Base-by-base conservation (phyloP, 2,797 vertebrate species). In the Pseudomugil tenellus region DNA sequence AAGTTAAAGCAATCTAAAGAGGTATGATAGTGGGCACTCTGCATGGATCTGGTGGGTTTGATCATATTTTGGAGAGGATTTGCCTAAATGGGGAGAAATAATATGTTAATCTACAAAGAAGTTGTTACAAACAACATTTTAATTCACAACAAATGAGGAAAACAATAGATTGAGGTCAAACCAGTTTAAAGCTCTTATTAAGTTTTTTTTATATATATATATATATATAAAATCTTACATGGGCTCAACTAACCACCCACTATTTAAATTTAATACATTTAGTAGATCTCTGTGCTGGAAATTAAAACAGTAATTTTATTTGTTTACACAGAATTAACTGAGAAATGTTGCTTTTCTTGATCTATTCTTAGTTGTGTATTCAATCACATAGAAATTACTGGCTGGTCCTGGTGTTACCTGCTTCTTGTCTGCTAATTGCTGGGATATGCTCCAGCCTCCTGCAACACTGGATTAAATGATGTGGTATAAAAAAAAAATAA, bases 51-150 rank as follows among this genome's bases (percentile, higher is more conserved):
- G 32, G 59, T 25, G 63, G 16, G 53, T 76, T 84, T 70, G 48
- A 52, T 89, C 67, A 68, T 77, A 87, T 89, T 90, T 67, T 91
- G 17, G 55, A 79, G 79, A 43, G 80, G 87, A 92, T 91, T 88
- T 89, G 41, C 57, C 0, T 11, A 61, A 77, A 81, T 64, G 48
- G 67, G 59, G 66, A 48, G 63, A 66, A 80, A 79, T 70, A 91
- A 83, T 74, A 75, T 83, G 84, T 84, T 78, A 63, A 74, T 65
- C 75, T 61, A 60, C 73, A 74, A 77, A 77, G 55, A 76, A 61
- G 46, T 75, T 77, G 65, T 57, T 54, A 72, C 74, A 83, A 91
- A 85, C 85, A 89, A 84, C 84, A 70, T 57, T 63, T 26, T 83
- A 86, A 90, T 87, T 81, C 81, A 60, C 19, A 1, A 3, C 52